These are phyloP conservation scores for Promerops cafer DNA, from an alignment of 2,113 vertebrate genomes.

Conservation along the genomic window DNA sequence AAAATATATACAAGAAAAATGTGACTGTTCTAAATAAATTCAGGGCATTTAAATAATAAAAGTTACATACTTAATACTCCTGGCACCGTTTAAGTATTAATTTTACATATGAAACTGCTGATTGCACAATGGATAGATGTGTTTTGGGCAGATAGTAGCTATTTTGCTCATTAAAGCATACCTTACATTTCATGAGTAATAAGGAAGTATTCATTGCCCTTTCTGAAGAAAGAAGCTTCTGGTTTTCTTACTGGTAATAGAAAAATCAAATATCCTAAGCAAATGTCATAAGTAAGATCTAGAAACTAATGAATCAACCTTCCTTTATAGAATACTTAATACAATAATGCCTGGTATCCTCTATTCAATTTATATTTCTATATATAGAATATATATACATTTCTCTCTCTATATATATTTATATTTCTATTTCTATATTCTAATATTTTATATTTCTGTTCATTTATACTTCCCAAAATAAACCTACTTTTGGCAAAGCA, in stretches of 20 bases:
- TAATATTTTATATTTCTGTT: no score
- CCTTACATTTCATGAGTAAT: not conserved
- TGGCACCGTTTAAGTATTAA: constrained; percentile 48
- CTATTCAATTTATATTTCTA: not conserved
- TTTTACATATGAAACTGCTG: constrained; percentile 46
- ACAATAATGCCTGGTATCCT: not conserved
- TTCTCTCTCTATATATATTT: no score
- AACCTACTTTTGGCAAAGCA: not conserved
- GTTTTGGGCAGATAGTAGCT: constrained; percentile 38
- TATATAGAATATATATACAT: no score
- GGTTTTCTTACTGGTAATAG: not conserved
- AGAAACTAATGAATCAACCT: not conserved
- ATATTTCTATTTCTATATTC: no score
- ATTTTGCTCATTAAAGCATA: constrained; percentile 14
- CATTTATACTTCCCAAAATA: not conserved
- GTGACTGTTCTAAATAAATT: constrained; percentile 25
- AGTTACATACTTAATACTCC: constrained; percentile 34
- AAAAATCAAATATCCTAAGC: constrained; percentile 24
- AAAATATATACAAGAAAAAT: constrained; percentile 22
- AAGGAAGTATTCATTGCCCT: not conserved
- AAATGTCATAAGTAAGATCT: not conserved
- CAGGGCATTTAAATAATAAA: constrained; percentile 54
- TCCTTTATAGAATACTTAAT: not conserved
- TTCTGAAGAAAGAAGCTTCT: not conserved
- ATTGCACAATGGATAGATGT: constrained; percentile 44